phyloP scores from a whole-genome alignment of 2,888 invertebrate genomes.

The Clistopyga incitator region DNA sequence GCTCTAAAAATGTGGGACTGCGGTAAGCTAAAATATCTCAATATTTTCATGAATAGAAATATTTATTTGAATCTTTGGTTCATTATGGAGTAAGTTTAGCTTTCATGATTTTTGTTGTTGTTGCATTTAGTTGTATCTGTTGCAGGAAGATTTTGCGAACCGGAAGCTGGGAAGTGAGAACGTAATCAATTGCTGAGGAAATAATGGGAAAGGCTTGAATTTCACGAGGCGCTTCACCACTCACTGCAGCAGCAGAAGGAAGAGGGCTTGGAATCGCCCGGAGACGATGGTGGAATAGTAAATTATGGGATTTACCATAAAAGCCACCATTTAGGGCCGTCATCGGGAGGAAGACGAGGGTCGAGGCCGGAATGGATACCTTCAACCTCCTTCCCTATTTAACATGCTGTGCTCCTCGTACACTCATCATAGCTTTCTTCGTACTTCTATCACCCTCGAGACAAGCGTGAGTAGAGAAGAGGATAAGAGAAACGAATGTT shows the following conservation, averaged over 20 bases:
- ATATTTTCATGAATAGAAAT: too few relatives aligned
- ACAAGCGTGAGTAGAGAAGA: not conserved
- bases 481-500: constrained; percentile 54
- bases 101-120: not conserved
- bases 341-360: constrained; percentile 6
- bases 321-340: constrained; percentile 14
- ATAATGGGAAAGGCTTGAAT: not conserved
- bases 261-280: not conserved
- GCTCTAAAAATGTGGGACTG: too few relatives aligned
- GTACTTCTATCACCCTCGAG: not conserved
- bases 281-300: constrained; percentile 17
- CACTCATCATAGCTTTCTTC: not conserved
- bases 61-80: too few relatives aligned
- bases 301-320: constrained; percentile 27
- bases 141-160: not conserved
- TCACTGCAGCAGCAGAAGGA: not conserved
- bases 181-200: not conserved
- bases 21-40: too few relatives aligned
- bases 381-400: not conserved
- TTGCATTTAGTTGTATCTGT: too few relatives aligned
- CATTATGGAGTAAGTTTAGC: too few relatives aligned
- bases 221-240: not conserved
- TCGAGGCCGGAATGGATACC: constrained; percentile 1
- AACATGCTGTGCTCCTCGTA: not conserved
- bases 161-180: not conserved